A percentile compares a stretch with the other conserved stretches of the same genome.
Evolutionary conservation across 2,113 vertebrate species (phyloP).

Genomic region (Entosphenus tridentatus): DNA sequence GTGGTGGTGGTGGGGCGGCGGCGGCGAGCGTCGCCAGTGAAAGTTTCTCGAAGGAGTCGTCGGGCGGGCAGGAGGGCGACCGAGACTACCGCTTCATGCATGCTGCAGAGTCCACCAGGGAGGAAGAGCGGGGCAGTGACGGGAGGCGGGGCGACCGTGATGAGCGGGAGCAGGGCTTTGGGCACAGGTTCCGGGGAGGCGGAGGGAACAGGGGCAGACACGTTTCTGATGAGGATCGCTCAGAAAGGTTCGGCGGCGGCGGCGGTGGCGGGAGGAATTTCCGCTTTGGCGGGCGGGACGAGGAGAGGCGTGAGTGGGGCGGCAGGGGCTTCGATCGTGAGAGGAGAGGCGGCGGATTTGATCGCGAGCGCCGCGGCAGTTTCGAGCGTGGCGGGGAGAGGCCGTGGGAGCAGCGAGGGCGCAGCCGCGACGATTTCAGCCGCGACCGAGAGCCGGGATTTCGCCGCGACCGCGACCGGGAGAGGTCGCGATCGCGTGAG

Average conservation of each 20-base stretch:
- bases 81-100: not conserved
- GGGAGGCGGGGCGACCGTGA: too few relatives aligned
- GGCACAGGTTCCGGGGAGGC: too few relatives aligned
- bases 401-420: conserved; percentile 1
- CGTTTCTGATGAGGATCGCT: too few relatives aligned
- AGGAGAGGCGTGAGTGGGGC: not conserved
- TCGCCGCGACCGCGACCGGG: not conserved
- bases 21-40: not conserved
- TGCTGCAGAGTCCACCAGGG: too few relatives aligned
- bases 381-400: not conserved
- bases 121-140: too few relatives aligned
- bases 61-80: not conserved
- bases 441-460: not conserved
- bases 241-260: too few relatives aligned
- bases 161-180: too few relatives aligned
- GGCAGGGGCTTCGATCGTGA: conserved; percentile 1
- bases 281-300: not conserved
- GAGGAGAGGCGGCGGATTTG: not conserved
- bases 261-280: not conserved
- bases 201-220: too few relatives aligned
- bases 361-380: not conserved
- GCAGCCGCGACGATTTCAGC: conserved; percentile 3
- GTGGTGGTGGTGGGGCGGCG: too few relatives aligned
- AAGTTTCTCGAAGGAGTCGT: not conserved
- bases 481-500: not conserved